A percentile compares a stretch with the other conserved stretches of the same genome.
These are phyloP conservation scores for Branchinecta lindahli DNA, from an alignment of 1,140 invertebrate genomes.

Conservation along the genomic window DNA sequence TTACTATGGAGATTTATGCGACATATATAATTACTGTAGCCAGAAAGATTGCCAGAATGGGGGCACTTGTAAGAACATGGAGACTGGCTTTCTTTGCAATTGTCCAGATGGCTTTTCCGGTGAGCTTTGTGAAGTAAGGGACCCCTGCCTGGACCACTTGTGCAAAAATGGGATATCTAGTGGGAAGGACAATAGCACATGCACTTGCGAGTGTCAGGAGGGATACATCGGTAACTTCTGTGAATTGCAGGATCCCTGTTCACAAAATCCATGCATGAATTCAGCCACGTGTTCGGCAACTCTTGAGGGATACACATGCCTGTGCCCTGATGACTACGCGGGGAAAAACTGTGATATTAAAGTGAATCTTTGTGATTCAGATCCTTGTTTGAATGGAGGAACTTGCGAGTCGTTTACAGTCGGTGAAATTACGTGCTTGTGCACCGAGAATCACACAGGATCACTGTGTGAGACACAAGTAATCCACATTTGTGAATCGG, in stretches of 20 bases:
- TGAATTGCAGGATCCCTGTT: constrained; percentile 46
- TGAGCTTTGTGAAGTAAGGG: neutral
- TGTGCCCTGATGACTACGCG: constrained; percentile 66
- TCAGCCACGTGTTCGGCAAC: constrained; percentile 65
- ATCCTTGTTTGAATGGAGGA: neutral
- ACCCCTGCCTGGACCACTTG: neutral
- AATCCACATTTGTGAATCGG: constrained; percentile 34
- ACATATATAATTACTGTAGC: neutral
- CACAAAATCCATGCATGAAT: constrained; percentile 62
- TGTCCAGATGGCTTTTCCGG: neutral
- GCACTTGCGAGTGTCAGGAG: neutral
- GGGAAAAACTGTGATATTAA: constrained; percentile 58
- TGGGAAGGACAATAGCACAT: neutral
- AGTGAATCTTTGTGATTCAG: neutral
- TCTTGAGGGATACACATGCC: constrained; percentile 65
- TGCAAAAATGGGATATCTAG: neutral
- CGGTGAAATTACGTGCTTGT: constrained; percentile 31
- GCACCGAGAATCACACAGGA: constrained; percentile 30
- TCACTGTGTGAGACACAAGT: constrained; percentile 33
- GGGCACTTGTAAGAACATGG: neutral
- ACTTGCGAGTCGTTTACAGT: constrained; percentile 26
- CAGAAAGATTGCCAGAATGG: neutral
- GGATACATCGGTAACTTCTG: neutral
- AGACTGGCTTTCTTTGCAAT: neutral
- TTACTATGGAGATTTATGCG: neutral